These are phyloP conservation scores for Cosmopolites sordidus DNA, from an alignment of 2,888 invertebrate genomes.

Conservation along the genomic window DNA sequence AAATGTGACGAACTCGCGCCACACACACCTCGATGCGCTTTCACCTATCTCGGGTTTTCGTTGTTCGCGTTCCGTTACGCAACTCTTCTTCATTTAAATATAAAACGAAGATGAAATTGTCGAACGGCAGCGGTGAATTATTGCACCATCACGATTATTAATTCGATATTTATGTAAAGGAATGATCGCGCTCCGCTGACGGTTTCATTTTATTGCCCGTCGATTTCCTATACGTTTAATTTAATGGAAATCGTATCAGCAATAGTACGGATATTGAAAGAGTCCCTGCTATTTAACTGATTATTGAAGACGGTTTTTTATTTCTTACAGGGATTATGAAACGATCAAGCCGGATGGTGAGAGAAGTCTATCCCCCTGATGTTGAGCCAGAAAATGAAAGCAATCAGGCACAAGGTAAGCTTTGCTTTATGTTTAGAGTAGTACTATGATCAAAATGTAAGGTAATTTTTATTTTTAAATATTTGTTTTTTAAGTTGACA, in stretches of 20 bases:
- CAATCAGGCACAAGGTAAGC: constrained; percentile 44
- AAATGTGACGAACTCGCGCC: neutral
- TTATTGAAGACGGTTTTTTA: neutral
- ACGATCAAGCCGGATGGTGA: constrained; percentile 39
- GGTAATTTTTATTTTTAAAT: no score
- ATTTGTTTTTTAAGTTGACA: no score
- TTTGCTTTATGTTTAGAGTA: no score
- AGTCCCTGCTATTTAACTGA: no score
- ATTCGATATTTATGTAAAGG: neutral
- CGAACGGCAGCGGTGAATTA: neutral
- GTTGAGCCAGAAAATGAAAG: constrained; percentile 43
- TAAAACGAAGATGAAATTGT: constrained; percentile 1
- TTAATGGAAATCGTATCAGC: no score
- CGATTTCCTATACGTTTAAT: no score
- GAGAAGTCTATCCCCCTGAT: constrained; percentile 48
- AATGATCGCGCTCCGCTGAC: neutral
- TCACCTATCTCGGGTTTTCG: neutral
- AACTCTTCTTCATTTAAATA: constrained; percentile 1
- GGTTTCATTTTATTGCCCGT: neutral
- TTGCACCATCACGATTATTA: neutral
- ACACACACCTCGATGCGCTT: neutral
- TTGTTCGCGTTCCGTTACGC: neutral
- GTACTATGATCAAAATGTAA: no score
- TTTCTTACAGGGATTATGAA: constrained; percentile 39
- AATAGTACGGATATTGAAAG: no score